Evolutionary conservation across 2,113 vertebrate genomes (phyloP).

Genomic region (Ranitomeya imitator): DNA sequence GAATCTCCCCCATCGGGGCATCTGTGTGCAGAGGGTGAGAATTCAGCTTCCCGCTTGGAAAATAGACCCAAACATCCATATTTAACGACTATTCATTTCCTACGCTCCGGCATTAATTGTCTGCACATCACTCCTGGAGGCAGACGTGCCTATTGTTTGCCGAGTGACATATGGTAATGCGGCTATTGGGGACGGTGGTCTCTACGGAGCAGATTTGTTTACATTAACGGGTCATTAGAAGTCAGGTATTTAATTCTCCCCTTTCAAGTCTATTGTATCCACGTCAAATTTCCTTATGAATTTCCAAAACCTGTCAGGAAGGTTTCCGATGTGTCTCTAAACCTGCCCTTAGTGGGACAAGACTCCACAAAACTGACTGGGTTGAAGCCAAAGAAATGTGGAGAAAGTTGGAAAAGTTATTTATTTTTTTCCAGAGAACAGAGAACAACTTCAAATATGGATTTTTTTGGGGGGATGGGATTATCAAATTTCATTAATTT

Average conservation of each 20-base stretch:
- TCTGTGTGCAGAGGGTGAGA: background rate
- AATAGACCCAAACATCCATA: conserved; percentile 43
- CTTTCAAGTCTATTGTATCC: conserved; percentile 42
- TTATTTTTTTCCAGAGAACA: background rate
- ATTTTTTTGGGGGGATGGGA: background rate
- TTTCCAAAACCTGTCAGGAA: conserved; percentile 8
- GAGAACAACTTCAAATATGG: background rate
- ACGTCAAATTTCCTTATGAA: conserved; percentile 40
- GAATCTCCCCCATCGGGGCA: background rate
- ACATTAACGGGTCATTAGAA: conserved; percentile 52
- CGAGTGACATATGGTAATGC: background rate
- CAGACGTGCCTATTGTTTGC: conserved; percentile 13
- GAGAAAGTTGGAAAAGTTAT: background rate
- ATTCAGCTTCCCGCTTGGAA: background rate
- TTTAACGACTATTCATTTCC: conserved; percentile 31
- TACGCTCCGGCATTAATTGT: conserved; percentile 32
- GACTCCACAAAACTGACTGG: background rate
- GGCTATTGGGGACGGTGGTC: conserved; percentile 1
- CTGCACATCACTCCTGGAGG: background rate
- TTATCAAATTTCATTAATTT: too few species aligned
- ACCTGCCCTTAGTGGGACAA: background rate
- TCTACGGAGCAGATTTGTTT: conserved; percentile 45
- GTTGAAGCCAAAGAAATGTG: background rate
- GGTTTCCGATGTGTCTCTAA: background rate
- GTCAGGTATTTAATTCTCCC: conserved; percentile 50